Evolutionary conservation across 2,888 invertebrate genomes (phyloP), one percentile per base, ranked within the genome.

Genomic region (Endomychus coccineus): DNA sequence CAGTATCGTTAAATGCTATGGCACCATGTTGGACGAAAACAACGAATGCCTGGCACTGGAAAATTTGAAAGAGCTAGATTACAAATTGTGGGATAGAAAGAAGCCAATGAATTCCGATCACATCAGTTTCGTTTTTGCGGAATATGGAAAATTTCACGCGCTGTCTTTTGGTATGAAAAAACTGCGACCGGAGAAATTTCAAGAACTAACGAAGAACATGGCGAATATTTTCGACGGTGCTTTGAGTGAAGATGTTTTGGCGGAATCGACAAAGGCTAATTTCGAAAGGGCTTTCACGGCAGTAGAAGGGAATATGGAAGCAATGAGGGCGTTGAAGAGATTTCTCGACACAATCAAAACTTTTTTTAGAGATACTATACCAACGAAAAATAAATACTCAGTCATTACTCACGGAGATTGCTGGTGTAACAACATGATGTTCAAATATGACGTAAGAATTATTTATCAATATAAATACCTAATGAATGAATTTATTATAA

Each of bases 331-430:
- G 2, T 28, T 44, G 9, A 38, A 16, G 4, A 14, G 29, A 19
- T 43, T 36, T 11, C 17, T 14, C 16, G 22, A 21, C 3, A 28
- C 16, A 2, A 16, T 23, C 6, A 23, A 31, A 10, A 19, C 25
- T 6, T 34, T 39, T 30, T 34, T 39, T 11, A 29, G 19, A 2
- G 16, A 29, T 14, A 29, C 24, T 10, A 7, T 34, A 17, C 16
- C 9, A 24, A n/a, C 22, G 1, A 39, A 19, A 7, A 34, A 43
- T 23, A 37, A 44, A 29, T 43, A 44, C 23, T 36, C 40, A 2
- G 52, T 51, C 10, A 42, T 58, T 16, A 28, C 46, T n/a, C 58
- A 58, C 37, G 56, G 56, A n/a, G 57, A 58, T 40, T 51, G 46
- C 25, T 55, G 53, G 51, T 46, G 47, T 15, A 51, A 53, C 33